Conservation (phyloP, 2,797 vertebrate species). For the Prunella strophiata region DNA sequence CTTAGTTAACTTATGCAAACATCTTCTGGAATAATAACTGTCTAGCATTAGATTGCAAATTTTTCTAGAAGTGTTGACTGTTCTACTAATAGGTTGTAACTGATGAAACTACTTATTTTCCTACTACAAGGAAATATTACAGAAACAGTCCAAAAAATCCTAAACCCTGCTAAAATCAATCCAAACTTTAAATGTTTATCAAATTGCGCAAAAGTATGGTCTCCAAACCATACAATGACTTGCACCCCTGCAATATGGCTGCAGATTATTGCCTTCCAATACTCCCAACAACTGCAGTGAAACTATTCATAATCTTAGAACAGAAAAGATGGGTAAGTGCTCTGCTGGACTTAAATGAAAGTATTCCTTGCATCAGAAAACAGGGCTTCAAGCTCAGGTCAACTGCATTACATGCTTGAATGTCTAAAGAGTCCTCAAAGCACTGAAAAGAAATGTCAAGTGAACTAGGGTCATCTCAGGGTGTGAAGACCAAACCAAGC, state of each 20-base stretch:
- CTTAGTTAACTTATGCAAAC: background rate
- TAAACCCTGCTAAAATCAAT: background rate
- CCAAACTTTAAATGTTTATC: background rate
- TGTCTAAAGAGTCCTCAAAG: background rate
- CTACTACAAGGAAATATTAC: background rate
- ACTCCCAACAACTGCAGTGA: background rate
- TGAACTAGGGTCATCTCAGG: background rate
- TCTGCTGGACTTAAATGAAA: background rate
- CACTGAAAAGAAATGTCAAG: background rate
- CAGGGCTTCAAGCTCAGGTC: background rate
- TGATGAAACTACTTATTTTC: background rate
- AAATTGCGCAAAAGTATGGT: background rate
- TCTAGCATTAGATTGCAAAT: background rate
- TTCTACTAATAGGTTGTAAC: background rate
- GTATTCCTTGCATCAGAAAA: background rate
- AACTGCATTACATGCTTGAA: background rate
- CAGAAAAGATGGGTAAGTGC: background rate
- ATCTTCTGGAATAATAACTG: background rate
- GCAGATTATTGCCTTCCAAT: background rate
- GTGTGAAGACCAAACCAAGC: background rate
- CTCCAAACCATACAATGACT: background rate
- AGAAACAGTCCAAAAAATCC: rapidly evolving
- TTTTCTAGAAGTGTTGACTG: background rate
- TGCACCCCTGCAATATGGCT: background rate
- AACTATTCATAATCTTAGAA: background rate